Base-by-base conservation (phyloP, 1,140 invertebrate species). In the Arctopsyche grandis region DNA sequence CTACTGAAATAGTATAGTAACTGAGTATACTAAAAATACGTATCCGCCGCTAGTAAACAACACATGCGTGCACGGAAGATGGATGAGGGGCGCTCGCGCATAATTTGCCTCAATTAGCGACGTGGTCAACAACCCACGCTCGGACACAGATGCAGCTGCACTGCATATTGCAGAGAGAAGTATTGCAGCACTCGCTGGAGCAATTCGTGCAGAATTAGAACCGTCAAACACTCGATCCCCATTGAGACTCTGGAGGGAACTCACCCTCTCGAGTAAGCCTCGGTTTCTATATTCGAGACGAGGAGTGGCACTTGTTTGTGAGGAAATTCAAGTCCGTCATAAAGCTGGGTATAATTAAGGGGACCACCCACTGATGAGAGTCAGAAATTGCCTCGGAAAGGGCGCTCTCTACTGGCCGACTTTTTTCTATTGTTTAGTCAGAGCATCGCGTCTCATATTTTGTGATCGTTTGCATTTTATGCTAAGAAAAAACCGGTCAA, bases 91-190 rank as follows among this genome's bases (percentile, higher is more conserved):
- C 1, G 10, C 24, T 12, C 1, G 63, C 10, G 63, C 63, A 66
- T 66, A 66, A 71, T 71, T 71, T 71, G 69, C 69, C 44, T 71
- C 69, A 71, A 71, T 71, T 71, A 71, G 69, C 69, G 69, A 46
- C 69, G 69, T 71, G 69, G 69, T 71, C 69, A 71, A 46, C 69
- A 71, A 71, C 69, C 69, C 69, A 71, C 43, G 69, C 16, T 66
- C 10, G 24, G 60, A 21, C 9, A 19, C 24, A 10, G 16, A 26
- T 21, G 24, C 43, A 44, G 69, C 12, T 71, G 69, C 29, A 71
- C 21, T 38, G 48, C 16, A 14, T 52, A 5, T 52, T 14, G 48
- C 48, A 52, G 5, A 26, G 22, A 69, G 1, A 12, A 52, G 1
- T 52, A 52, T 5, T 52, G 48, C 48, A 5, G 16, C 48, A 12